Conservation (phyloP, 2,888 invertebrate species). For the Netelia virgata region DNA sequence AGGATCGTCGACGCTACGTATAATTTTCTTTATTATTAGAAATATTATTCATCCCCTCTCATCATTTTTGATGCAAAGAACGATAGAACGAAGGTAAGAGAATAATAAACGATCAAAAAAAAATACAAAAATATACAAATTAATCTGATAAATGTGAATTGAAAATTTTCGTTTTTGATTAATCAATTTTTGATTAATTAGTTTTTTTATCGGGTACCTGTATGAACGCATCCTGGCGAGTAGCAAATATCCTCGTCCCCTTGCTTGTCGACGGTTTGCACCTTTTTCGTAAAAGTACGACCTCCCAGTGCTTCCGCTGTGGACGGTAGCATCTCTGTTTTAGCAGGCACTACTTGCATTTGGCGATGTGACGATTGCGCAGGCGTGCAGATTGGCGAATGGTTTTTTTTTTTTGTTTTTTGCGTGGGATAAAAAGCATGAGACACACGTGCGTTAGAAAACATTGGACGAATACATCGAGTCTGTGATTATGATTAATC, state of each 20-base stretch:
- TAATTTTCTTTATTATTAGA: not conserved
- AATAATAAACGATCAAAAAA: too few species aligned
- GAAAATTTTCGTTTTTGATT: not conserved
- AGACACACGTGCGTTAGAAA: constrained; percentile 61
- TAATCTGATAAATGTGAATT: constrained; percentile 14
- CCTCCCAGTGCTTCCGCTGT: constrained; percentile 80
- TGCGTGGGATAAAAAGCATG: constrained; percentile 67
- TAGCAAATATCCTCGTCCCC: constrained; percentile 87
- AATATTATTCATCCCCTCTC: not conserved
- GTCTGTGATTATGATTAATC: constrained; percentile 11
- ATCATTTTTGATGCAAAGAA: not conserved
- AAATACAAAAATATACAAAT: not conserved
- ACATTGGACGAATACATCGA: constrained; percentile 24
- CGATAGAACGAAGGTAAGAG: constrained; percentile 9
- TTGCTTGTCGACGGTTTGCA: constrained; percentile 75
- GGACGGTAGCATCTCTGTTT: constrained; percentile 81
- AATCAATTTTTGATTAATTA: not conserved
- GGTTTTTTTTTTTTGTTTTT: constrained; percentile 26
- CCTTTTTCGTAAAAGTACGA: constrained; percentile 63
- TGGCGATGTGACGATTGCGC: constrained; percentile 61
- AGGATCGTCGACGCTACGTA: constrained; percentile 89
- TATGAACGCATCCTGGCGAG: constrained; percentile 92
- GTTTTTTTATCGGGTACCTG: constrained; percentile 86
- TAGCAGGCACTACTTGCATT: constrained; percentile 76
- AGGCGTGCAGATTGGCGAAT: constrained; percentile 51